phyloP scores from a whole-genome alignment of 2,113 vertebrate genomes.

The Elanoides forficatus region DNA sequence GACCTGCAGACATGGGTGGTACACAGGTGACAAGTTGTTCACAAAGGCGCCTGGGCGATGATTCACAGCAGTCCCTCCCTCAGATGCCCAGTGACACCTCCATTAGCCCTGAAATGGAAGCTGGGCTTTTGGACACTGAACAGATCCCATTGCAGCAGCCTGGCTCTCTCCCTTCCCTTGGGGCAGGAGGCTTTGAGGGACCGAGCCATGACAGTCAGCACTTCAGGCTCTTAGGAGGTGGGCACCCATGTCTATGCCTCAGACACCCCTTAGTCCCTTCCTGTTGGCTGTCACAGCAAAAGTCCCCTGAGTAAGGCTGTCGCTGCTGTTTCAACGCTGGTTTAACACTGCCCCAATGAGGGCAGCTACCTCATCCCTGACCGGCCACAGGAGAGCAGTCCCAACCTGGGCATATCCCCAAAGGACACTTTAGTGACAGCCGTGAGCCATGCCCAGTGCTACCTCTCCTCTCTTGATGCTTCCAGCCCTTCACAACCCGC shows the following conservation, averaged over 20 bases:
- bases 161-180: not conserved
- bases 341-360: not conserved
- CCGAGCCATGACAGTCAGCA: not conserved
- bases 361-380: not conserved
- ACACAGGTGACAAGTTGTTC: not conserved
- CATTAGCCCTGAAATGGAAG: not conserved
- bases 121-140: not conserved
- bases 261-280: not conserved
- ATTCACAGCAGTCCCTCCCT: not conserved
- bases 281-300: not conserved
- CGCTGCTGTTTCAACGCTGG: not conserved
- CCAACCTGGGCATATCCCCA: too few relatives aligned
- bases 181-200: not conserved
- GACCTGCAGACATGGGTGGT: not conserved
- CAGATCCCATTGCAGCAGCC: not conserved
- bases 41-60: not conserved
- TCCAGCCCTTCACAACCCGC: not conserved
- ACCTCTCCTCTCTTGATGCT: not conserved
- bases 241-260: fast-evolving
- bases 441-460: not conserved
- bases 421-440: not conserved
- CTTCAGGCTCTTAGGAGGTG: not conserved
- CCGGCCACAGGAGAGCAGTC: not conserved
- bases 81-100: not conserved
- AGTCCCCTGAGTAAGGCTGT: fast-evolving